These are phyloP conservation scores for Bombus haemorrhoidalis DNA, from an alignment of 1,140 invertebrate species.

Conservation along the genomic window DNA sequence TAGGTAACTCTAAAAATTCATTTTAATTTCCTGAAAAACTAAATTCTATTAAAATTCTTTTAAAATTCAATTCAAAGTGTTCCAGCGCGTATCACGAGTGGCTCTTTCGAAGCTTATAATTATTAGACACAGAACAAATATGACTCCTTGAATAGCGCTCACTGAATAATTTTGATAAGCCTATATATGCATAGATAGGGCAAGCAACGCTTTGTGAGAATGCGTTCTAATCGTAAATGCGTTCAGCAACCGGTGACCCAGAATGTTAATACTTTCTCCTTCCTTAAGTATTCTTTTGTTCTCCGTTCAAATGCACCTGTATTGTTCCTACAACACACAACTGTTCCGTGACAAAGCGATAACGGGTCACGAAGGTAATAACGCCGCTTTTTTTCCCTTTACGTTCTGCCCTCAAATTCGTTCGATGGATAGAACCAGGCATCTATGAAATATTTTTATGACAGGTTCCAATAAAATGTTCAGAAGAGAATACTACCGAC, in stretches of 20 bases:
- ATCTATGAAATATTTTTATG: slow-evolving; percentile 19
- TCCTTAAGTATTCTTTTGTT: slow-evolving; percentile 55
- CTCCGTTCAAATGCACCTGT: slow-evolving; percentile 39
- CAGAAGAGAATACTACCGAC: background rate
- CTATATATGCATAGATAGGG: background rate
- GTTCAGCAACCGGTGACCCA: slow-evolving; percentile 21
- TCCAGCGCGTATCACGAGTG: background rate
- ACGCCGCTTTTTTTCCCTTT: background rate
- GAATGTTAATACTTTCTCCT: slow-evolving; percentile 56
- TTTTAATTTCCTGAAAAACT: background rate
- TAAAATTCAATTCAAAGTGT: background rate
- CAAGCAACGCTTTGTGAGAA: background rate
- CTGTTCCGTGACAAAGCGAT: slow-evolving; percentile 44
- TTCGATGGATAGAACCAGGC: slow-evolving; percentile 21
- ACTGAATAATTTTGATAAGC: background rate
- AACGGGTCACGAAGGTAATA: slow-evolving; percentile 44
- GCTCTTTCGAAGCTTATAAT: background rate
- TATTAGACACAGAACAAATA: background rate
- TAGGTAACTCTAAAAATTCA: background rate
- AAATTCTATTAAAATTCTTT: background rate
- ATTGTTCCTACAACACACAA: slow-evolving; percentile 41
- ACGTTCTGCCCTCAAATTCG: background rate
- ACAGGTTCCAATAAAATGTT: background rate
- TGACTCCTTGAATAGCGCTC: background rate
- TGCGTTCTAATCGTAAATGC: background rate